A percentile compares a stretch with the other conserved stretches of the same genome.
Evolutionary conservation across 2,888 invertebrate species (phyloP).

Genomic region (Tinea semifulvella): DNA sequence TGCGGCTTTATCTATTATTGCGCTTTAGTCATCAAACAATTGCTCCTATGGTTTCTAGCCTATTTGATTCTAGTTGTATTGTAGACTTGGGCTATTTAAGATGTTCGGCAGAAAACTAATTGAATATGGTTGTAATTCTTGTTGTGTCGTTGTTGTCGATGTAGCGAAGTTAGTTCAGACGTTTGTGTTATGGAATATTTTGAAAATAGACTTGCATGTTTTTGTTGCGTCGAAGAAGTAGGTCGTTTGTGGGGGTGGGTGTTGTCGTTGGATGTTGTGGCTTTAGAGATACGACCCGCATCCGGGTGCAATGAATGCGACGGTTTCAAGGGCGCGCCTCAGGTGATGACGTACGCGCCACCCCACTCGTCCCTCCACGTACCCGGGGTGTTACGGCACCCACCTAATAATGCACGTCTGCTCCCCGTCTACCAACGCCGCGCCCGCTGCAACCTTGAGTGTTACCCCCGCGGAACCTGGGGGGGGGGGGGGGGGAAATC

Average conservation of each 20-base stretch:
- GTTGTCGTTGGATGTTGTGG: conserved; percentile 30
- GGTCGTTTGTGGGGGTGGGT: neutral
- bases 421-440: conserved; percentile 62
- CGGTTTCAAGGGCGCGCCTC: conserved; percentile 65
- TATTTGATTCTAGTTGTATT: too few species aligned
- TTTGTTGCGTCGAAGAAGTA: neutral
- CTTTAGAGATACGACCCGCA: conserved; percentile 53
- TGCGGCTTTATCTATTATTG: neutral
- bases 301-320: conserved; percentile 67
- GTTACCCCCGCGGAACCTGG: conserved; percentile 30
- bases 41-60: too few species aligned
- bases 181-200: too few species aligned
- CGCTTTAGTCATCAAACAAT: conserved; percentile 4
- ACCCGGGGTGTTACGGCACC: conserved; percentile 58
- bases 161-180: too few species aligned
- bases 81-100: too few species aligned
- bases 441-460: conserved; percentile 62
- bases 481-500: neutral
- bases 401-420: conserved; percentile 69
- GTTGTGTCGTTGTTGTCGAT: too few species aligned
- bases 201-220: too few species aligned
- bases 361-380: conserved; percentile 44
- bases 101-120: too few species aligned
- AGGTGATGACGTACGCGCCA: conserved; percentile 65
- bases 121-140: too few species aligned